Conservation (phyloP, 2,113 vertebrate genomes). For the Thunnus maccoyii region DNA sequence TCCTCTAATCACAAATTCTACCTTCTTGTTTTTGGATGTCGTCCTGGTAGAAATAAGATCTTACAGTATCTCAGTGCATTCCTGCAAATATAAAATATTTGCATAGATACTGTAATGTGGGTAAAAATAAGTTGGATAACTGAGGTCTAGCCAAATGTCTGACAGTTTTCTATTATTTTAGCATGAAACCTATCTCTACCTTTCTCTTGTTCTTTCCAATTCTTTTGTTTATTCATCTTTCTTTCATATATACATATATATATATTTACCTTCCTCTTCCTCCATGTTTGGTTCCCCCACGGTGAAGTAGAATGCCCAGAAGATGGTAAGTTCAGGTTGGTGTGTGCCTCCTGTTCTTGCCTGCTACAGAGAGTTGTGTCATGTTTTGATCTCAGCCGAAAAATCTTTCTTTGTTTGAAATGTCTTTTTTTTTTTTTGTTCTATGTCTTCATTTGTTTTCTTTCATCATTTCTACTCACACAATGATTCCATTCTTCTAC, state of each 20-base stretch:
- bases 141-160: background rate
- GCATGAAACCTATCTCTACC: conserved; percentile 19
- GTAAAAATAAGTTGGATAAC: background rate
- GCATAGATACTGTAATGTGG: background rate
- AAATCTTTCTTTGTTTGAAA: conserved; percentile 29
- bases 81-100: background rate
- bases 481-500: conserved; percentile 3
- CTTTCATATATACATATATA: conserved; percentile 23
- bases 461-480: background rate
- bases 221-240: conserved; percentile 86
- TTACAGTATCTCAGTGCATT: background rate
- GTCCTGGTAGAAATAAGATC: background rate
- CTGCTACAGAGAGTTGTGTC: conserved; percentile 78
- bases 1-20: background rate
- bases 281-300: conserved; percentile 88
- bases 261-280: conserved; percentile 86
- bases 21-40: background rate
- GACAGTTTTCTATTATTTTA: conserved; percentile 22
- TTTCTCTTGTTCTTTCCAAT: conserved; percentile 73
- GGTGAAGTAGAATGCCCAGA: conserved; percentile 98
- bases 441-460: conserved; percentile 16
- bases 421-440: conserved; percentile 1
- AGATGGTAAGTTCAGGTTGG: conserved; percentile 96
- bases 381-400: conserved; percentile 45
- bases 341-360: conserved; percentile 86